These are phyloP conservation scores for Acridotheres tristis DNA, from an alignment of 2,797 vertebrate species.

Conservation along the genomic window DNA sequence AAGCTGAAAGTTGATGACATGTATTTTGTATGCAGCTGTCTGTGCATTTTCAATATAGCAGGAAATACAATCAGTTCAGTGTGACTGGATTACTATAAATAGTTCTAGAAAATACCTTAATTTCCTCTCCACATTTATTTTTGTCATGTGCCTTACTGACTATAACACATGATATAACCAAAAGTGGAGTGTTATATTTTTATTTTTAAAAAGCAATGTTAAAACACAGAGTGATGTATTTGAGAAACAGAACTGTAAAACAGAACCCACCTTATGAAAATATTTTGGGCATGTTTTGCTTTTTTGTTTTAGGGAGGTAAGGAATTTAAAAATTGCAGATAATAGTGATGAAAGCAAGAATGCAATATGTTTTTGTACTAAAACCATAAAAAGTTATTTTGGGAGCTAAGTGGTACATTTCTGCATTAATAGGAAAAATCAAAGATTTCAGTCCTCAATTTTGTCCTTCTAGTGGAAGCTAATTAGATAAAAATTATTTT, in stretches of 20 bases:
- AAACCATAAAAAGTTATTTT: neutral
- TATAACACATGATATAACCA: neutral
- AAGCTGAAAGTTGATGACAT: slow-evolving; percentile 4
- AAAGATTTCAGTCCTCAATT: neutral
- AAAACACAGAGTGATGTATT: neutral
- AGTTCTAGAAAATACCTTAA: slow-evolving; percentile 48
- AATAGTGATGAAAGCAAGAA: neutral
- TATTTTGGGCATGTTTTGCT: neutral
- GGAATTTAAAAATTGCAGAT: neutral
- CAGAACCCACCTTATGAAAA: neutral
- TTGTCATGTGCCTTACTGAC: neutral
- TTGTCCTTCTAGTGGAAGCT: neutral
- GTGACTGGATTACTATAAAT: slow-evolving; percentile 44
- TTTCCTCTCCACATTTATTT: slow-evolving; percentile 47
- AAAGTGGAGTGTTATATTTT: neutral
- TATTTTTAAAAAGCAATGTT: neutral
- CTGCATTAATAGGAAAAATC: neutral
- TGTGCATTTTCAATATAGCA: slow-evolving; percentile 15
- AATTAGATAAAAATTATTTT: neutral
- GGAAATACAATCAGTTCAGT: slow-evolving; percentile 59
- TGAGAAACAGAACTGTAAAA: neutral
- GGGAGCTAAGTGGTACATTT: neutral
- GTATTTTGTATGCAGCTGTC: slow-evolving; percentile 23
- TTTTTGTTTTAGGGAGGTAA: neutral
- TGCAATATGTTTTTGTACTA: neutral